Conservation (phyloP, 2,888 invertebrate species). For the Hemithea aestivaria region DNA sequence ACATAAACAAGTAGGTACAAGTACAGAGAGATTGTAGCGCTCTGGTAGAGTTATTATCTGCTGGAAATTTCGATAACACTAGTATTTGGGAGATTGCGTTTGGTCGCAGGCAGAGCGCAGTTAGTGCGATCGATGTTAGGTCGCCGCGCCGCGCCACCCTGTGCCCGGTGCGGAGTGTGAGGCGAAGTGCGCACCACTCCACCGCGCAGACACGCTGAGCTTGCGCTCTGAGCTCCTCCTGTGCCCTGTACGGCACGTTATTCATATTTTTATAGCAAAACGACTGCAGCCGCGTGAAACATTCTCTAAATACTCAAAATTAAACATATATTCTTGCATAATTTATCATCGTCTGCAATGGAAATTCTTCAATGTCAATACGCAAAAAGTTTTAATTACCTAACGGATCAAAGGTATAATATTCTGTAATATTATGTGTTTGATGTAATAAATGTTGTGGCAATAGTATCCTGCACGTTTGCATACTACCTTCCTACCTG, state of each 20-base stretch:
- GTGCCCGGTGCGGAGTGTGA: conserved; percentile 37
- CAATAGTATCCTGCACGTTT: conserved; percentile 8
- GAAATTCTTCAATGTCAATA: conserved; percentile 26
- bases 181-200: conserved; percentile 50
- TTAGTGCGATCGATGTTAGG: conserved; percentile 53
- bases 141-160: conserved; percentile 37
- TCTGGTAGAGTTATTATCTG: no score
- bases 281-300: conserved; percentile 22
- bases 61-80: background rate
- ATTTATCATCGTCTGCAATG: conserved; percentile 12
- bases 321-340: conserved; percentile 5
- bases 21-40: no score
- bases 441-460: conserved; percentile 16
- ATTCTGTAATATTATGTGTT: conserved; percentile 9
- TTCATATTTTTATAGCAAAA: conserved; percentile 31
- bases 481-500: conserved; percentile 3
- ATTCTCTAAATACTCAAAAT: conserved; percentile 3
- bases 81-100: conserved; percentile 23
- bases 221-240: conserved; percentile 28
- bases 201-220: conserved; percentile 50
- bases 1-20: no score
- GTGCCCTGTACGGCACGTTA: conserved; percentile 25
- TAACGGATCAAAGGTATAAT: conserved; percentile 30
- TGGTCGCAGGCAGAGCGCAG: conserved; percentile 36
- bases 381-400: conserved; percentile 22